Conservation (phyloP, 2,888 invertebrate genomes). For the Monoplex corrugatus region DNA sequence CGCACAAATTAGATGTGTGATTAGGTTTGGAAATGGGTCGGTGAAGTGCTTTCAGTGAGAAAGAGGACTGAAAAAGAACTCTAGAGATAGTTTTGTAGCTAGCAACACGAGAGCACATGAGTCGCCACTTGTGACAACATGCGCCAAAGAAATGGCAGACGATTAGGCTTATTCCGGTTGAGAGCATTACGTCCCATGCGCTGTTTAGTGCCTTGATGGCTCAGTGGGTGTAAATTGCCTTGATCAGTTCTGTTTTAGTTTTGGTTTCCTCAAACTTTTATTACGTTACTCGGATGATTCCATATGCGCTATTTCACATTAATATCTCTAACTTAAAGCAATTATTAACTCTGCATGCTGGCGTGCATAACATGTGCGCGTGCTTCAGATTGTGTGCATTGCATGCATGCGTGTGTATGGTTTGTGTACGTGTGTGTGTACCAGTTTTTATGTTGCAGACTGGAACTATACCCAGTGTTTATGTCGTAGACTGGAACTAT, state of each 20-base stretch:
- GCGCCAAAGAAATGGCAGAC: slow-evolving; percentile 33
- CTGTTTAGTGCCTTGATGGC: slow-evolving; percentile 14
- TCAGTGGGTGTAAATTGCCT: neutral
- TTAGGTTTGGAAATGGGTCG: neutral
- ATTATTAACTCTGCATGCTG: no score
- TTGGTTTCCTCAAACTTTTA: no score
- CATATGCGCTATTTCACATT: no score
- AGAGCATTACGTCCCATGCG: slow-evolving; percentile 11
- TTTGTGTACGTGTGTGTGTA: no score
- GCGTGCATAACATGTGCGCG: no score
- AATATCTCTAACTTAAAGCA: no score
- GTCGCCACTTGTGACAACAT: neutral
- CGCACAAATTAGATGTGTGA: neutral
- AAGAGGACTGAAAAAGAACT: neutral
- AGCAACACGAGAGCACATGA: slow-evolving; percentile 17
- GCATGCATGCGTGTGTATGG: no score
- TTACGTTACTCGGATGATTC: no score
- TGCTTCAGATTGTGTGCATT: no score
- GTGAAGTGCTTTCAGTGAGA: neutral
- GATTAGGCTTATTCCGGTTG: slow-evolving; percentile 1
- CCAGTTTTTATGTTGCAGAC: no score
- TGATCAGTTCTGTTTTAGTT: neutral
- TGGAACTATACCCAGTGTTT: no score
- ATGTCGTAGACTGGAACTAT: no score
- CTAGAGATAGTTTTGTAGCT: neutral